Evolutionary conservation across 64 coral and sea anemone genomes (phyloP), one percentile per base, ranked within the genome.

Genomic region (Stichodactyla mertensii): DNA sequence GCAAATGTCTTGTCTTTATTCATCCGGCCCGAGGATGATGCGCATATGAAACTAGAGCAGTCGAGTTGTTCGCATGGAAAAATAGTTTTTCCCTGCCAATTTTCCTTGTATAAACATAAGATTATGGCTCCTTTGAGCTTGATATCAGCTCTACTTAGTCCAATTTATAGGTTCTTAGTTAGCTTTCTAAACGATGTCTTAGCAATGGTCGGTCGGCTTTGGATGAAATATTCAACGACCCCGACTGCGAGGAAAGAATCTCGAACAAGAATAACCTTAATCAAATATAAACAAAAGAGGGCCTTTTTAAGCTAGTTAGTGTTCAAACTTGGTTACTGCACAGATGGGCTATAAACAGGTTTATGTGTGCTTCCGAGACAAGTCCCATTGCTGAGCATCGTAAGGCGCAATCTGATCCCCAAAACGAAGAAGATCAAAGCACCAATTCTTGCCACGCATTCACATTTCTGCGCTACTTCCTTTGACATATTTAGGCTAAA

Each of bases 171-270:
- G 69, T 31, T 74, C 8, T 31, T 27, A 74, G 69, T 31, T 74
- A 31, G 69, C 24, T 11, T 31, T 74, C 24, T 74, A 74, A 74
- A 31, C 27, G 69, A 74, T 74, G 11, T 31, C 69, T 74, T 26
- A 74, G 69, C 27, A 74, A 74, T 74, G 69, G 20, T 74, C 27
- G 22, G 69, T 74, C 26, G 24, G 4, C 69, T 7, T 28, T 74
- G 53, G 36, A 81, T 81, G 78, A 81, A 81, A 81, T 81, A 81
- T 81, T 81, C 78, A 81, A 53, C 15, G 78, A 19, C 78, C 20
- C 78, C 78, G n/a, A 81, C 78, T 81, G 78, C 53, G 78, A 81
- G 15, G 6, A 14, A 52, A 79, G 78, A 81, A 81, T 81, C 54
- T 52, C 78, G 15, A 81, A 55, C 36, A 54, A 20, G 78, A 55